A percentile compares a stretch with the other conserved stretches of the same genome.
Evolutionary conservation across 2,797 vertebrate species (phyloP).

Genomic region (Oreochromis mossambicus): DNA sequence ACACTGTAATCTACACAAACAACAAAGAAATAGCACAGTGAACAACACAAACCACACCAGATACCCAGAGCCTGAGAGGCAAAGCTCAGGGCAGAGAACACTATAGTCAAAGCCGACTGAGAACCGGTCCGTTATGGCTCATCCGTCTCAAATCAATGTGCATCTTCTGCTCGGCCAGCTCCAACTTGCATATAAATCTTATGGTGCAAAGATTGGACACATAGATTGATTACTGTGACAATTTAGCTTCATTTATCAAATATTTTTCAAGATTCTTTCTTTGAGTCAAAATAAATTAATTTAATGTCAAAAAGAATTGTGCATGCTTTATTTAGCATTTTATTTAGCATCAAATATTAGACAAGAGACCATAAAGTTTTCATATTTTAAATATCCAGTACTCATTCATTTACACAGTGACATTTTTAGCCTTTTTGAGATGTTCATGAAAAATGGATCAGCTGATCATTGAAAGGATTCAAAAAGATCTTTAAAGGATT

Average conservation of each 20-base stretch:
- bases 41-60: neutral
- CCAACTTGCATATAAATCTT: neutral
- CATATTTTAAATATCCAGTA: neutral
- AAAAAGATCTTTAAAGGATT: neutral
- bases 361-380: rapidly evolving
- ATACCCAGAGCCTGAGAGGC: neutral
- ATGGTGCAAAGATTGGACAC: neutral
- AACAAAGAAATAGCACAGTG: neutral
- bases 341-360: neutral
- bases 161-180: neutral
- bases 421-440: neutral
- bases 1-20: slow-evolving; percentile 79
- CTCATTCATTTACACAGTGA: rapidly evolving
- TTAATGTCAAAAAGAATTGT: neutral
- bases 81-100: neutral
- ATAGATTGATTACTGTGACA: rapidly evolving
- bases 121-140: rapidly evolving
- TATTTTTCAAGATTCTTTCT: neutral
- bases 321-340: neutral
- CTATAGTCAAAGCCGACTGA: neutral
- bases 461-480: neutral
- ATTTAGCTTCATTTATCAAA: neutral
- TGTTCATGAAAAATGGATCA: neutral
- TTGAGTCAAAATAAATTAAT: neutral
- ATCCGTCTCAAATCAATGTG: rapidly evolving